Conservation (phyloP, 2,113 vertebrate genomes). For the Diglossa brunneiventris region DNA sequence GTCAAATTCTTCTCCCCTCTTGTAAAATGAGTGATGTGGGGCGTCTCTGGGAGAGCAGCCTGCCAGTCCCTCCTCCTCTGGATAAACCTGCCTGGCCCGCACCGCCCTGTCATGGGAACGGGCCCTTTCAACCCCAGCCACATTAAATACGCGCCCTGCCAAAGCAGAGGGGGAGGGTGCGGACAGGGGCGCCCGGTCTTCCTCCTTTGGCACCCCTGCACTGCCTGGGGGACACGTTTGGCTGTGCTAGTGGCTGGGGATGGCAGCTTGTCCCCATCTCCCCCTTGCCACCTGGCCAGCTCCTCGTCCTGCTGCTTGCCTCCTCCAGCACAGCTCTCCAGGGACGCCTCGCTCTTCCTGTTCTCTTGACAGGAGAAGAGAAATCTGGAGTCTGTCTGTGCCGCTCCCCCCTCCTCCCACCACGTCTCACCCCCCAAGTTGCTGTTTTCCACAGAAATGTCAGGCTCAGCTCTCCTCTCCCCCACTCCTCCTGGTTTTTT, state of each 20-base stretch:
- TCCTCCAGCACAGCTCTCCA: not conserved
- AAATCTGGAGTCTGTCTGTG: slow-evolving; percentile 48
- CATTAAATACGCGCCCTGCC: slow-evolving; percentile 30
- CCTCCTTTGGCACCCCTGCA: not conserved
- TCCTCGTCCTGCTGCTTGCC: not conserved
- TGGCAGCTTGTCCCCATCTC: not conserved
- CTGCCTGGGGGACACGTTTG: not conserved
- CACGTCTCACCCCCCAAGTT: slow-evolving; percentile 52
- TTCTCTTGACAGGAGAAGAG: slow-evolving; percentile 41
- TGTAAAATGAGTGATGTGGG: slow-evolving; percentile 68
- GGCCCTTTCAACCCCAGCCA: slow-evolving; percentile 55
- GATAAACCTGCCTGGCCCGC: slow-evolving; percentile 69
- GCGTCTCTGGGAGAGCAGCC: slow-evolving; percentile 61
- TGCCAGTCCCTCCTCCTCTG: slow-evolving; percentile 59
- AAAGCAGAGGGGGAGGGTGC: slow-evolving; percentile 3
- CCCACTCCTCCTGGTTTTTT: not conserved
- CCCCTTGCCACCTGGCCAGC: not conserved
- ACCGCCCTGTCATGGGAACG: slow-evolving; percentile 54
- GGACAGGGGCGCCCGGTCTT: accelerated
- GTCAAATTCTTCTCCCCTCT: slow-evolving; percentile 71
- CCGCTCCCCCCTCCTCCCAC: slow-evolving; percentile 7
- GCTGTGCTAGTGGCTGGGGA: not conserved
- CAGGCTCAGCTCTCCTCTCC: slow-evolving; percentile 19
- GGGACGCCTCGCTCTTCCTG: slow-evolving; percentile 43
- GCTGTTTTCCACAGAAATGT: slow-evolving; percentile 57